A percentile compares a stretch with the other conserved stretches of the same genome.
These are phyloP conservation scores for Thymallus thymallus DNA, from an alignment of 2,113 vertebrate species.

Conservation along the genomic window DNA sequence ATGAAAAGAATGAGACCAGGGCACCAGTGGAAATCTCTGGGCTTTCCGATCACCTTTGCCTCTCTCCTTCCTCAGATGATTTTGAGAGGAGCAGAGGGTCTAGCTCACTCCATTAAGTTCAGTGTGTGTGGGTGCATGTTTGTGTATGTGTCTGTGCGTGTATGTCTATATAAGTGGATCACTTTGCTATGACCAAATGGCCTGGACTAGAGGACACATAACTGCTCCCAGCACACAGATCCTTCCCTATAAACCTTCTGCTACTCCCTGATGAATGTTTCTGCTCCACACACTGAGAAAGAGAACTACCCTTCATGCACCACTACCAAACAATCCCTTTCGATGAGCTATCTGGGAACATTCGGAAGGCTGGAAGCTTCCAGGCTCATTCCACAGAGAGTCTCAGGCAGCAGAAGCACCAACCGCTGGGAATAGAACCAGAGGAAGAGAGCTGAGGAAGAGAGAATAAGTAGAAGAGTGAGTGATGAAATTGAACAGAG, in stretches of 20 bases:
- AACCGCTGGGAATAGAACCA: slow-evolving; percentile 45
- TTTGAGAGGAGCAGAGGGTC: slow-evolving; percentile 41
- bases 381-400: slow-evolving; percentile 29
- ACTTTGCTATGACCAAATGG: slow-evolving; percentile 24
- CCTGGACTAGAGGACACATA: slow-evolving; percentile 6
- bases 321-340: slow-evolving; percentile 22
- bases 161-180: slow-evolving; percentile 9
- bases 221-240: slow-evolving; percentile 3
- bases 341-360: slow-evolving; percentile 32
- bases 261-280: slow-evolving; percentile 39
- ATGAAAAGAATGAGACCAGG: slow-evolving; percentile 49
- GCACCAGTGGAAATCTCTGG: slow-evolving; percentile 49
- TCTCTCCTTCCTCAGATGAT: slow-evolving; percentile 28
- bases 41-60: slow-evolving; percentile 18
- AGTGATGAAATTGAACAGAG: slow-evolving; percentile 57
- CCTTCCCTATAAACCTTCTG: slow-evolving; percentile 9
- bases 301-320: slow-evolving; percentile 6
- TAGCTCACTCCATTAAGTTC: slow-evolving; percentile 47
- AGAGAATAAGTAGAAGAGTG: slow-evolving; percentile 37
- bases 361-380: slow-evolving; percentile 39
- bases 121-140: slow-evolving; percentile 30
- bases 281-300: slow-evolving; percentile 1
- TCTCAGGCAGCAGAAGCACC: slow-evolving; percentile 46
- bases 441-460: slow-evolving; percentile 16
- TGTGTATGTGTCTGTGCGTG: slow-evolving; percentile 5